These are phyloP conservation scores for Drosophila lacicola DNA, from an alignment of 2,888 invertebrate species.

Conservation along the genomic window DNA sequence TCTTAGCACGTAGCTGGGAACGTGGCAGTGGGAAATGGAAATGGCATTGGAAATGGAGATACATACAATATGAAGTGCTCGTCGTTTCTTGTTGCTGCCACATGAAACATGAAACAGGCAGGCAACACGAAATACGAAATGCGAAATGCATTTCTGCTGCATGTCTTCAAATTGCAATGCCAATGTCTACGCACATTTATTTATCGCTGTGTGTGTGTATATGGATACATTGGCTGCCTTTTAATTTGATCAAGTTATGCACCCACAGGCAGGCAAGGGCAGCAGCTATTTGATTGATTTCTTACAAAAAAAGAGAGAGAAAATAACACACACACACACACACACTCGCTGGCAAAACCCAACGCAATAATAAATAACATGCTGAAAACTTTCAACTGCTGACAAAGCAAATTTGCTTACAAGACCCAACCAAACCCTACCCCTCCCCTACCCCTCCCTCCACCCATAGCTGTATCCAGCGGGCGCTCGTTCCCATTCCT, in stretches of 20 bases:
- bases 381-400: slow-evolving; percentile 75
- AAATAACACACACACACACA: slow-evolving; percentile 11
- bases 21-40: slow-evolving; percentile 49
- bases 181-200: slow-evolving; percentile 57
- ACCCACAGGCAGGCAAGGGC: slow-evolving; percentile 7
- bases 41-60: slow-evolving; percentile 49
- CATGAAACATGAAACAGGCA: slow-evolving; percentile 47
- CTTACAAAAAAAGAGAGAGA: slow-evolving; percentile 17
- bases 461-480: neutral
- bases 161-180: slow-evolving; percentile 77
- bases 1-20: slow-evolving; percentile 78
- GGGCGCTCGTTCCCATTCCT: slow-evolving; percentile 32
- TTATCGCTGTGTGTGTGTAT: slow-evolving; percentile 8
- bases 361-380: slow-evolving; percentile 80
- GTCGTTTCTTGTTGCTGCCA: slow-evolving; percentile 24
- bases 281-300: slow-evolving; percentile 38
- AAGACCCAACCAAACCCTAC: neutral
- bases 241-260: slow-evolving; percentile 76
- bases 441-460: too few relatives aligned
- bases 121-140: slow-evolving; percentile 67
- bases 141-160: slow-evolving; percentile 78
- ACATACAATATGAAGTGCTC: slow-evolving; percentile 59
- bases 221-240: slow-evolving; percentile 63
- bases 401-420: slow-evolving; percentile 72
- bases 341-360: slow-evolving; percentile 12